A percentile compares a stretch with the other conserved stretches of the same genome.
phyloP scores from a whole-genome alignment of 1,140 invertebrate species.

The Chrysomallon squamiferum region DNA sequence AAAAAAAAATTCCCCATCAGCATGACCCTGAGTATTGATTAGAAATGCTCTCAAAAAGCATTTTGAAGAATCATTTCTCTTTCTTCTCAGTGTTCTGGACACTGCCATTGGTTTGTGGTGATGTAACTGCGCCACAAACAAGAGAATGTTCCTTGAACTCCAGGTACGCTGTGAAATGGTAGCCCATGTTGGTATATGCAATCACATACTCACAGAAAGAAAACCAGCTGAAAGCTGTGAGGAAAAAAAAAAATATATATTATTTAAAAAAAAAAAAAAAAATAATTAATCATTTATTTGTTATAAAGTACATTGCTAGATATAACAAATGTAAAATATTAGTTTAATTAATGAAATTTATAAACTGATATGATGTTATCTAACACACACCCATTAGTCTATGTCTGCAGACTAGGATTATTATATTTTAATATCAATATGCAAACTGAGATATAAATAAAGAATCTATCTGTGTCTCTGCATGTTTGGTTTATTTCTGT shows the following conservation, averaged over 20 bases:
- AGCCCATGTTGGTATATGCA: constrained; percentile 88
- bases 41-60: no score
- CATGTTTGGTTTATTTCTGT: no score
- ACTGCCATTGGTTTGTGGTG: constrained; percentile 7
- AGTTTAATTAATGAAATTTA: not conserved
- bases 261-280: no score
- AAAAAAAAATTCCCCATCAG: no score
- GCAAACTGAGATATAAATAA: no score
- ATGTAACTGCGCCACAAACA: not conserved
- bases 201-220: constrained; percentile 90
- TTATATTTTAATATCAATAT: no score
- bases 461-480: no score
- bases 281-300: no score
- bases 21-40: no score
- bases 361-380: no score
- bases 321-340: not conserved
- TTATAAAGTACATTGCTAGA: not conserved
- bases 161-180: constrained; percentile 84
- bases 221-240: constrained; percentile 91
- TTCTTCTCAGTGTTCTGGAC: constrained; percentile 15
- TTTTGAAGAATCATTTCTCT: not conserved
- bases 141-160: constrained; percentile 70
- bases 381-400: no score
- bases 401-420: no score
- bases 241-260: constrained; percentile 15